Evolutionary conservation across 2,888 invertebrate species (phyloP).

Genomic region (Orgyia antiqua): DNA sequence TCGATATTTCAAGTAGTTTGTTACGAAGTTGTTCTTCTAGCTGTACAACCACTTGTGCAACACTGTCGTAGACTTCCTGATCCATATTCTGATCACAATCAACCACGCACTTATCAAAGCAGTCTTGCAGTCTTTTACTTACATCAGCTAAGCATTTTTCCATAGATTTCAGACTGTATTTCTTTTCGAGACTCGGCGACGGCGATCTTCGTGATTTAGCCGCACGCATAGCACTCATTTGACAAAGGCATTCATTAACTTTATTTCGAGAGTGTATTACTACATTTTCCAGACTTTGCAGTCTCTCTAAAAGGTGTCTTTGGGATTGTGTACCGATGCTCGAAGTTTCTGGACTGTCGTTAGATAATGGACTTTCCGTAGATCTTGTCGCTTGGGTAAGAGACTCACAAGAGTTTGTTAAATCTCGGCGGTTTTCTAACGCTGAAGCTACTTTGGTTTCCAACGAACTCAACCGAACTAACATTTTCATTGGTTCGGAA

Average conservation of each 20-base stretch:
- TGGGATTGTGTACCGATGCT: conserved; percentile 71
- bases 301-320: conserved; percentile 76
- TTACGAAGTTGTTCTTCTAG: conserved; percentile 82
- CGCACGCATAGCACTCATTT: conserved; percentile 80
- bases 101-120: conserved; percentile 78
- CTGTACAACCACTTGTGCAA: conserved; percentile 79
- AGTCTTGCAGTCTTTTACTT: conserved; percentile 78
- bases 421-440: conserved; percentile 58
- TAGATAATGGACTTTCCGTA: conserved; percentile 51
- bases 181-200: conserved; percentile 81
- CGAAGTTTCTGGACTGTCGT: conserved; percentile 45
- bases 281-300: conserved; percentile 80
- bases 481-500: conserved; percentile 88
- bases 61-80: conserved; percentile 64
- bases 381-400: conserved; percentile 62
- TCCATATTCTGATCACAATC: conserved; percentile 57
- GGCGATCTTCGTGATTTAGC: conserved; percentile 81
- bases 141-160: conserved; percentile 82
- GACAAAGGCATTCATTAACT: conserved; percentile 82
- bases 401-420: conserved; percentile 78
- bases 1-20: conserved; percentile 83
- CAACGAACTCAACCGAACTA: conserved; percentile 85
- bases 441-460: conserved; percentile 87
- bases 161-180: conserved; percentile 79
- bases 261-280: conserved; percentile 82